These are phyloP conservation scores for Carpatolechia fugitivella DNA, from an alignment of 2,888 invertebrate genomes.

Conservation along the genomic window DNA sequence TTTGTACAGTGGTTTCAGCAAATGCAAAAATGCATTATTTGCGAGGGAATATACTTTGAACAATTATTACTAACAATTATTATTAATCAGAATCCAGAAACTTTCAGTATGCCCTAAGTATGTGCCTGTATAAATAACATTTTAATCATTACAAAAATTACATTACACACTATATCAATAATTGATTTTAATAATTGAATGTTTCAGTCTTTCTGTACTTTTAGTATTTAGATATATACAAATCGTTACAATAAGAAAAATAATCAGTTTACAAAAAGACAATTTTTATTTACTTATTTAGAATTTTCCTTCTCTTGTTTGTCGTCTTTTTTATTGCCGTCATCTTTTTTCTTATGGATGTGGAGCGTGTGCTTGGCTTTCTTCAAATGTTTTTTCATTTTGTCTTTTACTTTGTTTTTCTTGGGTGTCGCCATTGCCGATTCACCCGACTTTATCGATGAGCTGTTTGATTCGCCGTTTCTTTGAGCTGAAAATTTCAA, in stretches of 20 bases:
- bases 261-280: background rate
- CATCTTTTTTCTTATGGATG: slow-evolving; percentile 65
- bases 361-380: slow-evolving; percentile 69
- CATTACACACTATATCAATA: background rate
- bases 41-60: too few species aligned
- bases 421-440: slow-evolving; percentile 51
- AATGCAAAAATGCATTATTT: too few species aligned
- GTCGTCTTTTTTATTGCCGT: slow-evolving; percentile 47
- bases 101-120: too few species aligned
- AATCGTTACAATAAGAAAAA: background rate
- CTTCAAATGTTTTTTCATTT: slow-evolving; percentile 71
- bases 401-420: slow-evolving; percentile 72
- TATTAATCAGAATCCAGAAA: too few species aligned
- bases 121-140: too few species aligned
- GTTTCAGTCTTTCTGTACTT: slow-evolving; percentile 69
- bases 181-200: slow-evolving; percentile 49
- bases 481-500: slow-evolving; percentile 72
- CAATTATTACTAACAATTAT: too few species aligned
- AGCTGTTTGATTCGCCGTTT: slow-evolving; percentile 67
- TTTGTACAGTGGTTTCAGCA: too few species aligned
- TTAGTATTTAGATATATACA: slow-evolving; percentile 26
- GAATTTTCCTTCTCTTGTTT: slow-evolving; percentile 55
- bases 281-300: background rate
- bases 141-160: too few species aligned
- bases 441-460: slow-evolving; percentile 66